Conservation (phyloP, 2,113 vertebrate genomes). For the Sorex araneus region DNA sequence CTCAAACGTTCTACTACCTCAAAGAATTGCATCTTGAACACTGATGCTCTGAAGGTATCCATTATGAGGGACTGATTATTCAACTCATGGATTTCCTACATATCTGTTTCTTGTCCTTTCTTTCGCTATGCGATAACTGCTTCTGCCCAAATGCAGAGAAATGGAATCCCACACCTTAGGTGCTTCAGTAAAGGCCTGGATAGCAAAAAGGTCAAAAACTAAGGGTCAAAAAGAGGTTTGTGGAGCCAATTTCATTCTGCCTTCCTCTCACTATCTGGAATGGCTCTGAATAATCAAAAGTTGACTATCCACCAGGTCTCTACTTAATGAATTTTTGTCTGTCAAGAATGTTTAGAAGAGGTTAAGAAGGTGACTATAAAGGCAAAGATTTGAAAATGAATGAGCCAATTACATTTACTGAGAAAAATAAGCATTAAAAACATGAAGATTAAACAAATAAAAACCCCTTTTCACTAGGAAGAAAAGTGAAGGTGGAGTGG, state of each 20-base stretch:
- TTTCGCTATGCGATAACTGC: constrained; percentile 15
- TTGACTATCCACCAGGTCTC: constrained; percentile 55
- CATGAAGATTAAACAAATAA: constrained; percentile 76
- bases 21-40: background rate
- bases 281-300: constrained; percentile 69
- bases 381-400: constrained; percentile 65
- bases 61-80: constrained; percentile 20
- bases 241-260: background rate
- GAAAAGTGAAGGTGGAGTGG: constrained; percentile 65
- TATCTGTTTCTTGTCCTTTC: background rate
- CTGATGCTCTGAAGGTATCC: background rate
- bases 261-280: background rate
- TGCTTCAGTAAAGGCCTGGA: constrained; percentile 23
- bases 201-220: constrained; percentile 48
- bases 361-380: constrained; percentile 67
- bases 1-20: background rate
- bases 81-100: background rate
- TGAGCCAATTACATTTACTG: constrained; percentile 70
- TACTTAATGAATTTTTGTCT: constrained; percentile 52
- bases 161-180: background rate
- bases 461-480: constrained; percentile 56
- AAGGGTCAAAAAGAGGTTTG: constrained; percentile 15
- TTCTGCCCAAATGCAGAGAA: background rate
- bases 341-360: constrained; percentile 76
- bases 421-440: constrained; percentile 32